Percentiles rank a stretch among this genome's conserved stretches.
phyloP scores from a whole-genome alignment of 2,113 vertebrate species.

The Pseudolaguvia tuberculata region DNA sequence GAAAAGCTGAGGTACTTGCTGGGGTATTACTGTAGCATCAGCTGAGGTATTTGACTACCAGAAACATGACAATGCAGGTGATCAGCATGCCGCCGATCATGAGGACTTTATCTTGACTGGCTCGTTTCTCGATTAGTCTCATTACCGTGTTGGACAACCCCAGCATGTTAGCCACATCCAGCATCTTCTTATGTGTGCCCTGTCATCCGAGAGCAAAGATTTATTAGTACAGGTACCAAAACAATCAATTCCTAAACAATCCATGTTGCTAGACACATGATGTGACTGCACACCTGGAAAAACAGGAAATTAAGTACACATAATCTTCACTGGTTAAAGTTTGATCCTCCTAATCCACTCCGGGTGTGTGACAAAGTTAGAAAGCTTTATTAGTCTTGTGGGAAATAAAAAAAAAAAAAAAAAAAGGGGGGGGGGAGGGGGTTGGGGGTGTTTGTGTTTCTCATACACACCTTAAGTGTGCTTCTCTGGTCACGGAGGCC shows the following conservation, averaged over 20 bases:
- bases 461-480: constrained; percentile 79
- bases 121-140: constrained; percentile 91
- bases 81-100: constrained; percentile 94
- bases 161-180: constrained; percentile 94
- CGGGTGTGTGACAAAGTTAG: not conserved
- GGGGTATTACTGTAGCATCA: too few relatives aligned
- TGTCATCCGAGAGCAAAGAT: constrained; percentile 50
- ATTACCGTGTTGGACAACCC: constrained; percentile 96
- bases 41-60: constrained; percentile 86
- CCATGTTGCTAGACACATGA: not conserved
- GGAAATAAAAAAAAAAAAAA: not conserved
- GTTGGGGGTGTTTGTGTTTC: not conserved
- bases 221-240: not conserved
- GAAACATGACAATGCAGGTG: constrained; percentile 87
- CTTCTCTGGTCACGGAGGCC: constrained; percentile 89
- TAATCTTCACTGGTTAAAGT: not conserved
- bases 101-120: constrained; percentile 92
- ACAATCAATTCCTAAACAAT: not conserved
- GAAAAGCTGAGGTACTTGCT: too few relatives aligned
- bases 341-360: not conserved
- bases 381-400: not conserved
- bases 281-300: not conserved
- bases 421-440: too few relatives aligned
- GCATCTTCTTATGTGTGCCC: constrained; percentile 96
- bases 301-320: not conserved